Evolutionary conservation across 2,113 vertebrate genomes (phyloP), one percentile per base, ranked within the genome.

Genomic region (Noturus placidus): DNA sequence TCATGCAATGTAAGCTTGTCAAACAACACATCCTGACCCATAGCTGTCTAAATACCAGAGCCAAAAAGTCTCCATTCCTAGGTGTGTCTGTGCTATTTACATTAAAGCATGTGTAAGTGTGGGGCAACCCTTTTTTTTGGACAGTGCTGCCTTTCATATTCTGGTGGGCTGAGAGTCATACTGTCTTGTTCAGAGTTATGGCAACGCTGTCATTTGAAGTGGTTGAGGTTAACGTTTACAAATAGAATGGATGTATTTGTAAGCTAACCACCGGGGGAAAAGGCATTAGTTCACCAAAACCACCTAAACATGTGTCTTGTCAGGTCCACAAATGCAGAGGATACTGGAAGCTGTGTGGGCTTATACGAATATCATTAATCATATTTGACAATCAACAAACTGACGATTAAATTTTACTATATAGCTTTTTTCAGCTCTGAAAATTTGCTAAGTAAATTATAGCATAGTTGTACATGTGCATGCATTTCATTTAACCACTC

Each of bases 61-160:
- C 38, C 61, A 46, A 63, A 70, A 59, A 63, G 59, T 87, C 57
- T 89, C 77, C 54, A 30, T 83, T 79, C 70, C 56, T 88, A 83
- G 54, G 27, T 82, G 90, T 22, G 10, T 50, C 25, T 30, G 22
- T 80, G 56, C 85, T 84, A 56, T 84, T 59, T 81, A 65, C 57
- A 83, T 86, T 63, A 59, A 83, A 59, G 85, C 87, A 42, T 57
- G 63, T 38, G 70, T 69, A 54, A 6, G 20, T 14, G 20, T n/a
- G 54, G n/a, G 67, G 85, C 86, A 80, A 83, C 63, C 65, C 46
- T 38, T 67, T 27, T n/a, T n/a, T 86, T 86, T 89, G 57, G n/a
- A 83, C 74, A 69, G 74, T 25, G 46, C 27, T 70, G 67, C 59
- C 74, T 88, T 88, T 84, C 70, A 77, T 81, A 86, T 72, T 54